Conservation (phyloP, 2,113 vertebrate genomes). For the Aix galericulata region DNA sequence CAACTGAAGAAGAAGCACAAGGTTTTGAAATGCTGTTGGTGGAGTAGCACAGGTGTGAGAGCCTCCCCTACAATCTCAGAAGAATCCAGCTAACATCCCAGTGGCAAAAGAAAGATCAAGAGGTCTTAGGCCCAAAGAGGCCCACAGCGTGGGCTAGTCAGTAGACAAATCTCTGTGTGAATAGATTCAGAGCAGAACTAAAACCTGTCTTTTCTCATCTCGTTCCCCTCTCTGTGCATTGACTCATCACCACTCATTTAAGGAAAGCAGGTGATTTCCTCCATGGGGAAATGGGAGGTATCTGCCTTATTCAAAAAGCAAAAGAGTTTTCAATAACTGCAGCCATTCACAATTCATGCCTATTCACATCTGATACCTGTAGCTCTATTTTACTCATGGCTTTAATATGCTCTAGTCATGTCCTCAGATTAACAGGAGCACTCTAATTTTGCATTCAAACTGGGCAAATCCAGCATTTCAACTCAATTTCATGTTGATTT, state of each 20-base stretch:
- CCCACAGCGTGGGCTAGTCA: not conserved
- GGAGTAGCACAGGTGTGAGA: not conserved
- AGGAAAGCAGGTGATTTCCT: not conserved
- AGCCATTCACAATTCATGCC: not conserved
- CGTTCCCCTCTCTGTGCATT: not conserved
- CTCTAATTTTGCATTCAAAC: not conserved
- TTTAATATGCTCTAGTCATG: not conserved
- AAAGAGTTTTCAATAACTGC: not conserved
- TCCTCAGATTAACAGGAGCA: not conserved
- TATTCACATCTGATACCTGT: not conserved
- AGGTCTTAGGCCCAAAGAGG: not conserved
- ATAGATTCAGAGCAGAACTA: not conserved
- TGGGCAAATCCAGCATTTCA: not conserved
- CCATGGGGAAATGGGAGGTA: not conserved
- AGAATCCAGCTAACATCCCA: not conserved
- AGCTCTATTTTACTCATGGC: not conserved
- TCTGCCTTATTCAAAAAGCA: not conserved
- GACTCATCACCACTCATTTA: not conserved
- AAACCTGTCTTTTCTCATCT: not conserved
- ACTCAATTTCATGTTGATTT: not conserved
- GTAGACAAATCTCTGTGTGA: not conserved
- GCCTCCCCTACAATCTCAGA: not conserved
- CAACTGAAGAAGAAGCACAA: not conserved
- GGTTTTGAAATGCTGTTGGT: not conserved
- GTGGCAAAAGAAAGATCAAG: not conserved